Evolutionary conservation across 2,113 vertebrate genomes (phyloP), one percentile per base, ranked within the genome.

Genomic region (Takifugu flavidus): DNA sequence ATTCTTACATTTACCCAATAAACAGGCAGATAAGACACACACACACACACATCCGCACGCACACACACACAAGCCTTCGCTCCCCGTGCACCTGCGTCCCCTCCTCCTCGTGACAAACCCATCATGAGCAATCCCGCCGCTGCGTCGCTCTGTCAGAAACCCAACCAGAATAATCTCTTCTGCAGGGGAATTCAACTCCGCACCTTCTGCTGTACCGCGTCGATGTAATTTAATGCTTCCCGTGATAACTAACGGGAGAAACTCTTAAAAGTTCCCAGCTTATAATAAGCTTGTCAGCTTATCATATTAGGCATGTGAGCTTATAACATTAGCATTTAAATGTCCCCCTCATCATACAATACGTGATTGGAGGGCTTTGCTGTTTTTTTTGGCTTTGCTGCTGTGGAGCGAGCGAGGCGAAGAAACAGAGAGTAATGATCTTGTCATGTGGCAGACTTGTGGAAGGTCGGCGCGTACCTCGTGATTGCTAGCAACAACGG

Each of bases 261-360:
- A 91, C 86, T 91, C 89, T 91, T 90, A 87, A 91, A 91, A 91
- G 89, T 90, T 91, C 86, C 85, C 69, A 89, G 90, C 88, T 91
- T 92, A 92, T 91, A 89, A 90, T 91, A 91, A 90, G 90, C 91
- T 91, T 91, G 90, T 92, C 91, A 92, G 88, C 87, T 92, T 92
- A 92, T 91, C 91, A 90, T 89, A 91, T 92, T 90, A 92, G 89
- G 83, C 88, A 87, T 90, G 91, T 92, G 91, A 92, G 91, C 91
- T 92, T 91, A 92, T 89, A 79, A 91, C 90, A 92, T 92, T 91
- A 91, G 89, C 89, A 92, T 92, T 92, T 91, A 90, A 90, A 91
- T 91, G 86, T 91, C 88, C 86, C 68, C 53, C 34, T 39, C 34
- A 78, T 79, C 85, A 86, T 88, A 91, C 80, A 51, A 80, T 86